Conservation (phyloP, 64 coral and sea anemone species). For the Stylophora pistillata region DNA sequence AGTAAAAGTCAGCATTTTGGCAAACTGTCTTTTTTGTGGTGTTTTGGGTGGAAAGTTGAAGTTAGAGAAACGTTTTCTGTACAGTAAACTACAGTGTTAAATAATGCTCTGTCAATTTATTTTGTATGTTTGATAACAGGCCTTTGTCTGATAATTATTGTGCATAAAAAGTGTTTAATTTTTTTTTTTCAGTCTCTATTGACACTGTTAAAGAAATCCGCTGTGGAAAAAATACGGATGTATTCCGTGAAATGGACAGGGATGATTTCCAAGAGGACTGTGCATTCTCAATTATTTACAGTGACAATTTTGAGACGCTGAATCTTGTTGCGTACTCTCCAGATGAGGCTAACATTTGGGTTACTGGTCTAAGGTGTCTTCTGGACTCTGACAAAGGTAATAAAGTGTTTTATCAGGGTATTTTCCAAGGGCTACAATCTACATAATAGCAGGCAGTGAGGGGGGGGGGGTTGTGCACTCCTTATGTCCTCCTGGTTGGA, state of each 20-base stretch:
- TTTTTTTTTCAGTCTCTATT: conserved; percentile 64
- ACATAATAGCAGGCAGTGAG: no score
- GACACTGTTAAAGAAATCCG: conserved; percentile 84
- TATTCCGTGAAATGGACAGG: conserved; percentile 90
- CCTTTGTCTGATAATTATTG: no score
- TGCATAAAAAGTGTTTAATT: not conserved
- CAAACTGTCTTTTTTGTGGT: no score
- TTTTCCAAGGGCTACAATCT: not conserved
- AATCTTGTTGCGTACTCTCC: conserved; percentile 95
- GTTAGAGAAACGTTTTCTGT: no score
- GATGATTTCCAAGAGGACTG: conserved; percentile 97
- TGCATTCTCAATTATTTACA: conserved; percentile 93
- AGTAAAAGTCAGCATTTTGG: no score
- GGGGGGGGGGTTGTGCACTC: no score
- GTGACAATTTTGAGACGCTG: conserved; percentile 83
- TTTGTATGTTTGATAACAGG: no score
- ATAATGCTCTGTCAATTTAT: no score
- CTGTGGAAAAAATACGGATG: conserved; percentile 89
- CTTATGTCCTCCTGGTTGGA: no score
- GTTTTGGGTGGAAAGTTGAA: no score
- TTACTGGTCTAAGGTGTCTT: conserved; percentile 89
- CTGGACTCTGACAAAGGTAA: conserved; percentile 98
- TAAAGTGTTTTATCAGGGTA: not conserved
- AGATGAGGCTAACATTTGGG: conserved; percentile 99
- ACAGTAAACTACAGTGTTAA: no score